Conservation (phyloP, 2,797 vertebrate species). For the Enteromius paludinosus region DNA sequence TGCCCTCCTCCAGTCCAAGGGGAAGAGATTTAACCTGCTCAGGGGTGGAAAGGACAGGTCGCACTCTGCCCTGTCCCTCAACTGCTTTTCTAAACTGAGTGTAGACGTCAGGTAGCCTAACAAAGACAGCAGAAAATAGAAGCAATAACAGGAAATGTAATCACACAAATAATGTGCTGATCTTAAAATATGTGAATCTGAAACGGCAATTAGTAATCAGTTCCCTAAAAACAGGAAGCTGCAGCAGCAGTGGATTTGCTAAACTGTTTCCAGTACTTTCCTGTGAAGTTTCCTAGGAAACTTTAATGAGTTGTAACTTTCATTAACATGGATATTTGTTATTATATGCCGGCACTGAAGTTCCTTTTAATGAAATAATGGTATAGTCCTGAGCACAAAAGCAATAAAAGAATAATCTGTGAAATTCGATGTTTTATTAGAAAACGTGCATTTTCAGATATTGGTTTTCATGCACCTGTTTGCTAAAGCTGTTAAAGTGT, state of each 20-base stretch:
- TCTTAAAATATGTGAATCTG: too few species aligned
- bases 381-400: neutral
- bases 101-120: constrained; percentile 85
- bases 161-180: neutral
- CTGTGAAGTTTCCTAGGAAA: neutral
- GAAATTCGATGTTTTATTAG: too few species aligned
- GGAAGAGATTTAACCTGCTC: constrained; percentile 77
- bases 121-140: neutral
- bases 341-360: neutral
- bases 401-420: too few species aligned
- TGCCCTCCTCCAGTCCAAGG: constrained; percentile 77
- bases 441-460: neutral
- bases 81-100: constrained; percentile 84
- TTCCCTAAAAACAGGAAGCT: neutral
- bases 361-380: neutral
- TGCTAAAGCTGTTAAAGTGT: neutral
- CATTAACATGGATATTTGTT: neutral
- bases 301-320: neutral
- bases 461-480: neutral
- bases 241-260: neutral
- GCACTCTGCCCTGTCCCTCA: constrained; percentile 75
- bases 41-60: constrained; percentile 67
- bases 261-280: neutral
- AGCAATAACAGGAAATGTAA: neutral
- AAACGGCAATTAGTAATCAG: neutral